A percentile compares a stretch with the other conserved stretches of the same genome.
These are phyloP conservation scores for Mormoops blainvillei DNA, from an alignment of 2,113 vertebrate species.

Conservation along the genomic window DNA sequence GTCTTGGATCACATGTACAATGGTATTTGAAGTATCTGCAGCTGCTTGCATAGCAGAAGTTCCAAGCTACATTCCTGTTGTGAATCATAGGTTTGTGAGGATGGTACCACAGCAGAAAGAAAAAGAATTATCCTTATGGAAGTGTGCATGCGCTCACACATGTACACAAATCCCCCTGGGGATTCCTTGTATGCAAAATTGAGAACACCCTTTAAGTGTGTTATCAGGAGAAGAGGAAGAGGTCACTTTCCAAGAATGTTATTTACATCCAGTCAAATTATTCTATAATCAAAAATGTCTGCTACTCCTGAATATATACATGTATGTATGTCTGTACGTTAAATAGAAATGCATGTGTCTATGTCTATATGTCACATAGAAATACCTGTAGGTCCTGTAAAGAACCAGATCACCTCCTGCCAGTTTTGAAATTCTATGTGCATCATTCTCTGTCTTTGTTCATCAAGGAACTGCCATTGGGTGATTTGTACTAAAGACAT, in stretches of 20 bases:
- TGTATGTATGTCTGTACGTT: neutral
- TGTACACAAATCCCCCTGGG: conserved; percentile 32
- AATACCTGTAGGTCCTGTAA: neutral
- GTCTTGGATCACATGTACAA: conserved; percentile 85
- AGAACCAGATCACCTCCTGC: neutral
- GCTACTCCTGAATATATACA: neutral
- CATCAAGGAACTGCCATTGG: neutral
- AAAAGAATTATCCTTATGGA: conserved; percentile 45
- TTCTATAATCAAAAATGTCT: neutral
- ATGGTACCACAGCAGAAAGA: conserved; percentile 69
- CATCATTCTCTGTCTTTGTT: neutral
- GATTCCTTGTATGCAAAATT: neutral
- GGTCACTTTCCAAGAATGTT: neutral
- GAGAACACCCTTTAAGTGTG: neutral
- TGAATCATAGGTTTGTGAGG: conserved; percentile 84
- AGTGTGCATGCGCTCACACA: conserved; percentile 21
- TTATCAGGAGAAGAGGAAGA: conserved; percentile 41
- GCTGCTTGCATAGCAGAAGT: conserved; percentile 88
- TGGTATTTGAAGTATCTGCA: conserved; percentile 87
- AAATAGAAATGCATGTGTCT: neutral
- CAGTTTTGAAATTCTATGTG: neutral
- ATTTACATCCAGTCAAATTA: neutral
- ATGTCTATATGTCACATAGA: neutral
- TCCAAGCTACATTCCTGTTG: conserved; percentile 85
- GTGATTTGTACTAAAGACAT: neutral